Base-by-base conservation (phyloP, 2,797 vertebrate species). In the Notolepis coatsorum region DNA sequence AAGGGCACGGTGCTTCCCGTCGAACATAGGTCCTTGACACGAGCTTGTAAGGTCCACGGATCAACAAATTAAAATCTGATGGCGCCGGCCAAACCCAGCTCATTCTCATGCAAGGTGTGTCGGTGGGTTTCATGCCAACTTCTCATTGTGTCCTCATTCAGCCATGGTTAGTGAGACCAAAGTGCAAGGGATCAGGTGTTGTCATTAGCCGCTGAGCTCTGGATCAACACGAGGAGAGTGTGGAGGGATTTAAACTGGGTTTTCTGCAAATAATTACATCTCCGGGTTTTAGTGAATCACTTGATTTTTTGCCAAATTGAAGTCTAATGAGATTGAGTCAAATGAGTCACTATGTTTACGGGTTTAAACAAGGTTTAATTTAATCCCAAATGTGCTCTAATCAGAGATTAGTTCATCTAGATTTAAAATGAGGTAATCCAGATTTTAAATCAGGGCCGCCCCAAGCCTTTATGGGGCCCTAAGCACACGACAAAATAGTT, bases 1-100 rank as follows among this genome's bases (percentile, higher is more conserved):
- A 77, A 75, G 78, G 71, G 62, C 57, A 55, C 27, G 15, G 46
- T 55, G 59, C 61, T 53, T 84, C 74, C 61, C 33, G 28, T 56
- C 37, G 54, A 78, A 82, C 68, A 66, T 45, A 43, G 78, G 77
- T 79, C 80, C 69, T 82, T 84, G 82, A 84, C 75, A 79, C 47
- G 64, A 82, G 58, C 80, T 73, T 81, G 84, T 75, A 74, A 82
- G 80, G 77, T 84, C 81, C 73, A 72, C 2, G 53, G 81, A 74
- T 73, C n/a, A n/a, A 75, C 80, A 79, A 84, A 90, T 88, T 83
- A 84, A 83, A 84, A 72, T 68, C 73, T 30, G 64, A 76, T 67
- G 70, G 53, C 54, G 41, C 33, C 45, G 65, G 73, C 56, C 66
- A 63, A n/a, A 28, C 23, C 13, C 35, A 12, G 60, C 76, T 85